Percentiles rank a stretch among this genome's conserved stretches.
Evolutionary conservation across 2,888 invertebrate species (phyloP).

Genomic region (Syrista parreyssii): DNA sequence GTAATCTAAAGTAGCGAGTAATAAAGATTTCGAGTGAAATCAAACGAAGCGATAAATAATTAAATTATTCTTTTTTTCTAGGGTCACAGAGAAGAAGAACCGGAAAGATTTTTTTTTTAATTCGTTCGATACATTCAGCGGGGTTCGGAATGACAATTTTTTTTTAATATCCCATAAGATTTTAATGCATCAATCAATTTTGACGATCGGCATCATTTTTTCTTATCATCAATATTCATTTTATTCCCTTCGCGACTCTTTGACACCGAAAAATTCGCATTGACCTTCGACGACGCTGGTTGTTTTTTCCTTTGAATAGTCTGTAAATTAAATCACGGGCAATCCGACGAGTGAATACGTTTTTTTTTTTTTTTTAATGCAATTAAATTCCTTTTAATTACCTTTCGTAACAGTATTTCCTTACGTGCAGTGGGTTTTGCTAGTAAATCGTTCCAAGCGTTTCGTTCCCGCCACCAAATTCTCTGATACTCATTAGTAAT

Average conservation of each 20-base stretch:
- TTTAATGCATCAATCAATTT: neutral
- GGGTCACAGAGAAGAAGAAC: neutral
- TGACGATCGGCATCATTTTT: neutral
- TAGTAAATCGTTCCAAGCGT: neutral
- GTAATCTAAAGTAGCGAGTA: neutral
- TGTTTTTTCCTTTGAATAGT: neutral
- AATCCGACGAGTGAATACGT: neutral
- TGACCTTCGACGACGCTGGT: neutral
- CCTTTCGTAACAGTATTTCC: neutral
- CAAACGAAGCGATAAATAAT: neutral
- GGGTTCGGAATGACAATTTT: neutral
- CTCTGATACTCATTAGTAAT: constrained; percentile 50
- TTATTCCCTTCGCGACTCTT: neutral
- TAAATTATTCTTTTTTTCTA: neutral
- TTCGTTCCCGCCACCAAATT: constrained; percentile 44
- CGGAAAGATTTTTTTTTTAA: neutral
- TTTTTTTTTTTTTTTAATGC: neutral
- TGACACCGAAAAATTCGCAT: neutral
- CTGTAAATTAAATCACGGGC: neutral
- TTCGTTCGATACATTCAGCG: neutral
- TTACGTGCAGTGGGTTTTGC: neutral
- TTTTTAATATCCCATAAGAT: neutral
- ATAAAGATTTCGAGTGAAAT: neutral
- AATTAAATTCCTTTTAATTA: neutral
- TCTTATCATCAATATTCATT: neutral